phyloP scores from a whole-genome alignment of 2,888 invertebrate genomes.

The Hipparchia semele region DNA sequence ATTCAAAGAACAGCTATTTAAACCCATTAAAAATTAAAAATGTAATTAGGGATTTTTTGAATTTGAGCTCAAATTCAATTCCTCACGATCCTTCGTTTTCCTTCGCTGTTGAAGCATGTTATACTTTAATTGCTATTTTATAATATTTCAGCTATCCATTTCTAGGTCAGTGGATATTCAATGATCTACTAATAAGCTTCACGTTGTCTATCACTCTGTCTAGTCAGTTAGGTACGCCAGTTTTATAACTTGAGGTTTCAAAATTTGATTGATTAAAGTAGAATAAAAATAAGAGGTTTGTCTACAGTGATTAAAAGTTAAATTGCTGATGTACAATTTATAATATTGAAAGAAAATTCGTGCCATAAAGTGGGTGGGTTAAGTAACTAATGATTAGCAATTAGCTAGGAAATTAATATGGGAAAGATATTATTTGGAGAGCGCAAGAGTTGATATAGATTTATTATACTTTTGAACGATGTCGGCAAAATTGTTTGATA shows the following conservation, averaged over 20 bases:
- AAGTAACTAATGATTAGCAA: slow-evolving; percentile 35
- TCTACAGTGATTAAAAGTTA: slow-evolving; percentile 1
- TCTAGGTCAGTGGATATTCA: no score
- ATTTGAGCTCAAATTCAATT: no score
- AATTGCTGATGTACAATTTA: slow-evolving; percentile 20
- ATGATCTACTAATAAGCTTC: background rate
- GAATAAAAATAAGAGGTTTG: background rate
- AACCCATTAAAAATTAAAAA: no score
- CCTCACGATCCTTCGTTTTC: no score
- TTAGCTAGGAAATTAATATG: slow-evolving; percentile 35
- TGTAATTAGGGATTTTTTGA: no score
- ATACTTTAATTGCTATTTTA: no score
- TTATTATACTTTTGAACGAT: slow-evolving; percentile 33
- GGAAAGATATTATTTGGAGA: slow-evolving; percentile 31
- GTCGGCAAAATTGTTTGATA: slow-evolving; percentile 34
- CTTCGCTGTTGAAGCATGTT: no score
- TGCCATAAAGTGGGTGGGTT: slow-evolving; percentile 38
- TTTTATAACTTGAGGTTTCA: background rate
- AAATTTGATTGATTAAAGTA: background rate
- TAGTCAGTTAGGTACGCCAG: background rate
- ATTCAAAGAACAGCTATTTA: no score
- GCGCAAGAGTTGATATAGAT: slow-evolving; percentile 35
- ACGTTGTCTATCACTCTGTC: background rate
- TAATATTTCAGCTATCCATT: no score
- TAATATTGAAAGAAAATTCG: slow-evolving; percentile 37